phyloP scores from a whole-genome alignment of 2,797 vertebrate genomes.

The Falco biarmicus region DNA sequence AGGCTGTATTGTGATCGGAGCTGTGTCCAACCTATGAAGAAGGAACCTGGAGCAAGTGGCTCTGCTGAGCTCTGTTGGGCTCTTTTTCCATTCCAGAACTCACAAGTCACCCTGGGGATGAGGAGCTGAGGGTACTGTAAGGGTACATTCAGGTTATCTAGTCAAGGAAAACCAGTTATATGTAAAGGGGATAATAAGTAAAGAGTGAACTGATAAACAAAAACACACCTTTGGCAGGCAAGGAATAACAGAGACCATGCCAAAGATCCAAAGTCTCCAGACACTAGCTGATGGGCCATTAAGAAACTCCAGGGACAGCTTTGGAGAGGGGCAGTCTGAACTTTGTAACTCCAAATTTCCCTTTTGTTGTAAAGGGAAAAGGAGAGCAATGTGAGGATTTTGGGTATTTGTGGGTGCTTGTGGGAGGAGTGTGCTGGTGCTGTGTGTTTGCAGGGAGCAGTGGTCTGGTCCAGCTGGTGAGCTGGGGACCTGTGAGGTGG shows the following conservation, averaged over 20 bases:
- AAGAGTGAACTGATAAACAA: neutral
- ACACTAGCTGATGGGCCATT: neutral
- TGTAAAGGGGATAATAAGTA: neutral
- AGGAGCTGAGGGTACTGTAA: neutral
- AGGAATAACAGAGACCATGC: neutral
- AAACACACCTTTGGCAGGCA: neutral
- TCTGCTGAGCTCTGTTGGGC: neutral
- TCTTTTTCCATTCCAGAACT: neutral
- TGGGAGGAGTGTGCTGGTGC: neutral
- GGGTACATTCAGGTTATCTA: neutral
- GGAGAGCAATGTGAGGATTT: neutral
- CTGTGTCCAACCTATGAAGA: neutral
- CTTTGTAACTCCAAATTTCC: neutral
- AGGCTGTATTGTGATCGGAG: neutral
- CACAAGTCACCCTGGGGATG: neutral
- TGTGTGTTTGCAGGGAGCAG: fast-evolving
- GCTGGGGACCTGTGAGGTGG: fast-evolving
- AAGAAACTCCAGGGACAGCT: neutral
- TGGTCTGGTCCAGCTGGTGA: neutral
- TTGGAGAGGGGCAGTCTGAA: neutral
- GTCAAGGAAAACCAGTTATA: neutral
- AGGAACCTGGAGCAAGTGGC: neutral
- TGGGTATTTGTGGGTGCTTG: neutral
- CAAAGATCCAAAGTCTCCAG: neutral
- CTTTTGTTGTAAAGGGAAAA: neutral